These are phyloP conservation scores for Phainopepla nitens DNA, from an alignment of 2,113 vertebrate genomes.

Conservation along the genomic window DNA sequence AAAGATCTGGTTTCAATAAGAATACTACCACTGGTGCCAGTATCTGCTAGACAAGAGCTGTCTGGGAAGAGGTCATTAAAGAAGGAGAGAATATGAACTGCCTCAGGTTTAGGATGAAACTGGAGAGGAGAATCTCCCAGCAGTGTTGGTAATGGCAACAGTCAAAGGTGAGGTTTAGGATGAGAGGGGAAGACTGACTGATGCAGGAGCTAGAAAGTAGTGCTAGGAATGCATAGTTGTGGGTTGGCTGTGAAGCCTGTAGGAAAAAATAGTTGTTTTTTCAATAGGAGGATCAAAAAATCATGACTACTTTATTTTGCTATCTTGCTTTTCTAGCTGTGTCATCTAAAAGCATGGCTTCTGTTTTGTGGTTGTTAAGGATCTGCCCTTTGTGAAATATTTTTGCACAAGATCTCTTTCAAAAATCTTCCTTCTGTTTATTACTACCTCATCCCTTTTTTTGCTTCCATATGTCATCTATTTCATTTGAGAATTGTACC, in stretches of 20 bases:
- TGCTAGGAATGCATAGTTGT: neutral
- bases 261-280: neutral
- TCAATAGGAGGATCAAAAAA: neutral
- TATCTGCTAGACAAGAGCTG: neutral
- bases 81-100: neutral
- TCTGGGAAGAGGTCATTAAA: neutral
- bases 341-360: neutral
- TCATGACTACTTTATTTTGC: neutral
- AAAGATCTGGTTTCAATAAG: rapidly evolving
- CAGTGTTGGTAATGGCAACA: neutral
- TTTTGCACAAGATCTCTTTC: neutral
- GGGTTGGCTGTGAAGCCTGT: neutral
- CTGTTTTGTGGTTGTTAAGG: neutral
- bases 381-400: neutral
- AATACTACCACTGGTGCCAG: neutral
- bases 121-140: neutral
- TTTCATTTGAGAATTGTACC: slow-evolving; percentile 27
- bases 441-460: neutral
- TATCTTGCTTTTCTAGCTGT: neutral
- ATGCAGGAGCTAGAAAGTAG: neutral
- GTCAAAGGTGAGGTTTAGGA: neutral
- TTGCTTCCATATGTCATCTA: slow-evolving; percentile 7
- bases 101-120: neutral
- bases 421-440: neutral
- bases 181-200: neutral